phyloP scores from a whole-genome alignment of 2,797 vertebrate genomes.

The Myotis pilosus region DNA sequence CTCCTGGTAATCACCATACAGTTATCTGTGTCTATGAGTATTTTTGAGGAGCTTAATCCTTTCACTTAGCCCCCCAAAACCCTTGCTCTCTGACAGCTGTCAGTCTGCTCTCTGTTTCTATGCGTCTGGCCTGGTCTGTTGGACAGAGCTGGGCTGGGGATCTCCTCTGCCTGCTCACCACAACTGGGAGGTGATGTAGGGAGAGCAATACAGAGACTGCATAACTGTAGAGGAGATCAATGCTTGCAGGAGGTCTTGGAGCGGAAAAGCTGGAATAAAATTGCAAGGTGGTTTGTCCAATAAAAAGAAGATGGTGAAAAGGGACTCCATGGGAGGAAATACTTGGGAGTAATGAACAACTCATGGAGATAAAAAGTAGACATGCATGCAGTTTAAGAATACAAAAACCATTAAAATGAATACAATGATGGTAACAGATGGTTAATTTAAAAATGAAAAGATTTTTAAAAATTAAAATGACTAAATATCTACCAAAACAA shows the following conservation, averaged over 20 bases:
- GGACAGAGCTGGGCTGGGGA: background rate
- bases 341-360: background rate
- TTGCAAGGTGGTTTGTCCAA: background rate
- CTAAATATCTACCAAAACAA: background rate
- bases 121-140: background rate
- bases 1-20: too few relatives aligned
- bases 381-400: background rate
- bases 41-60: too few relatives aligned
- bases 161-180: background rate
- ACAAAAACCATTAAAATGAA: background rate
- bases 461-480: background rate
- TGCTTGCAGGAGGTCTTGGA: background rate
- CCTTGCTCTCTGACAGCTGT: too few relatives aligned
- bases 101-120: too few relatives aligned
- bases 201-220: background rate
- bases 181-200: background rate
- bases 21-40: too few relatives aligned
- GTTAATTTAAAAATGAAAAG: background rate
- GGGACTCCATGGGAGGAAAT: background rate
- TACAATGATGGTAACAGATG: background rate
- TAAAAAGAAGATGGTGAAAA: background rate
- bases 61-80: too few relatives aligned
- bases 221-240: background rate
- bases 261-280: background rate
- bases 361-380: background rate